Conservation (phyloP, 2,888 invertebrate genomes). For the Cheilosia vernalis region DNA sequence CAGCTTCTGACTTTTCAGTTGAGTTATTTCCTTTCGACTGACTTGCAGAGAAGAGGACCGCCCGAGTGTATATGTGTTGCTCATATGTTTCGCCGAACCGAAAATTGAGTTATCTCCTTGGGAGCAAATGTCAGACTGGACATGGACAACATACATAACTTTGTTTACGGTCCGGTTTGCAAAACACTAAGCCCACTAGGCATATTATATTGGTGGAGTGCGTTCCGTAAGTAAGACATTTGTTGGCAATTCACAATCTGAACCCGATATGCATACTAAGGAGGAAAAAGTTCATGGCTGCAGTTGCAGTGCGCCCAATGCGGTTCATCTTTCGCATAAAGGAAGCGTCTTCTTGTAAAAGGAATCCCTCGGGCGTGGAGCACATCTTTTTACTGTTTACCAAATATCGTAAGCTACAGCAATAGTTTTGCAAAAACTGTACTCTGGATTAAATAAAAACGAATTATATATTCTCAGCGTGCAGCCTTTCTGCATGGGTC, state of each 20-base stretch:
- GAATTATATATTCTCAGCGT: slow-evolving; percentile 69
- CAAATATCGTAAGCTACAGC: slow-evolving; percentile 49
- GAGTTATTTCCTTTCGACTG: slow-evolving; percentile 63
- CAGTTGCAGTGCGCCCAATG: slow-evolving; percentile 57
- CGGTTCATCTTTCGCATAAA: slow-evolving; percentile 54
- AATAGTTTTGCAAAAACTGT: slow-evolving; percentile 32
- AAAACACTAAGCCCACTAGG: not conserved
- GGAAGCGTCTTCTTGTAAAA: slow-evolving; percentile 9
- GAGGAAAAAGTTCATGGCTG: slow-evolving; percentile 46
- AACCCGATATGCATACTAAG: slow-evolving; percentile 62
- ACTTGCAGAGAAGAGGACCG: not conserved
- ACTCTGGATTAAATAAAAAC: slow-evolving; percentile 64
- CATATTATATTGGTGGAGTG: not conserved
- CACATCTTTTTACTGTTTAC: slow-evolving; percentile 47
- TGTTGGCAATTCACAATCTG: slow-evolving; percentile 28
- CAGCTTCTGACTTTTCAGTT: slow-evolving; percentile 53
- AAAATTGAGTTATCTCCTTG: slow-evolving; percentile 33
- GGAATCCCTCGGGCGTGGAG: slow-evolving; percentile 24
- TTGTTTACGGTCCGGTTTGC: not conserved
- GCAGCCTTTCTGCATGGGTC: slow-evolving; percentile 62
- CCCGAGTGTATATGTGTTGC: not conserved
- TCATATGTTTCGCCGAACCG: slow-evolving; percentile 28
- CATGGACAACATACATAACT: not conserved
- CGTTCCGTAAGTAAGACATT: slow-evolving; percentile 9
- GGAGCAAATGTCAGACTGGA: not conserved